Percentiles rank a stretch among this genome's conserved stretches.
These are phyloP conservation scores for Ammospiza maritima DNA, from an alignment of 2,797 vertebrate genomes.

Conservation along the genomic window DNA sequence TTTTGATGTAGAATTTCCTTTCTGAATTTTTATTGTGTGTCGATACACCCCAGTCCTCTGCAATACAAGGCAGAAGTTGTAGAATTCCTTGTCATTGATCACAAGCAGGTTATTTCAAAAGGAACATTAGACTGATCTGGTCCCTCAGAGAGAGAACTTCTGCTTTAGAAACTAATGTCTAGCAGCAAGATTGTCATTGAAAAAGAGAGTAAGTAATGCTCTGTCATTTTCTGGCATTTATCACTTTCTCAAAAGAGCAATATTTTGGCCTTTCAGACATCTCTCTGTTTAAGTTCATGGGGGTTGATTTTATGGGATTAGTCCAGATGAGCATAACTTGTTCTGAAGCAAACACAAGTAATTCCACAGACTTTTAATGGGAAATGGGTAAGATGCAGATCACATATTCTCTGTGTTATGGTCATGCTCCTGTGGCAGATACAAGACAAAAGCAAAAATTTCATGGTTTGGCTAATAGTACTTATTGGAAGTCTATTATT, in stretches of 20 bases:
- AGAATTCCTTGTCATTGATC: not conserved
- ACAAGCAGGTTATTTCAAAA: not conserved
- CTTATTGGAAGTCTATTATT: not conserved
- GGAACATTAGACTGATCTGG: not conserved
- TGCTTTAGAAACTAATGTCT: not conserved
- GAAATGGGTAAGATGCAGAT: not conserved
- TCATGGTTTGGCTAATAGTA: not conserved
- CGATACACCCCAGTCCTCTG: accelerated
- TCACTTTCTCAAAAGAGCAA: not conserved
- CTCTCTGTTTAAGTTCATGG: conserved; percentile 57
- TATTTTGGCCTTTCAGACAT: conserved; percentile 57
- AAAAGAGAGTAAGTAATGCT: not conserved
- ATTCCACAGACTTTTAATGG: conserved; percentile 19
- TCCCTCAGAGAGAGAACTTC: not conserved
- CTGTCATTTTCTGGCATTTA: not conserved
- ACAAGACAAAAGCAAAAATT: not conserved
- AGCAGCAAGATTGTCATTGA: not conserved
- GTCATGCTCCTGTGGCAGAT: not conserved
- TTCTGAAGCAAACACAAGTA: conserved; percentile 41
- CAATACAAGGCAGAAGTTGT: not conserved
- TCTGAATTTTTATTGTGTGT: not conserved
- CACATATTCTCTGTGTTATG: not conserved
- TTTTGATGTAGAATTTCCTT: not conserved
- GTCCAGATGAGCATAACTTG: conserved; percentile 16
- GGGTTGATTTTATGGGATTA: conserved; percentile 71